Percentiles rank a stretch among this genome's conserved stretches.
Conservation (phyloP, 2,888 invertebrate species). For the Ypsolopha scabrella region DNA sequence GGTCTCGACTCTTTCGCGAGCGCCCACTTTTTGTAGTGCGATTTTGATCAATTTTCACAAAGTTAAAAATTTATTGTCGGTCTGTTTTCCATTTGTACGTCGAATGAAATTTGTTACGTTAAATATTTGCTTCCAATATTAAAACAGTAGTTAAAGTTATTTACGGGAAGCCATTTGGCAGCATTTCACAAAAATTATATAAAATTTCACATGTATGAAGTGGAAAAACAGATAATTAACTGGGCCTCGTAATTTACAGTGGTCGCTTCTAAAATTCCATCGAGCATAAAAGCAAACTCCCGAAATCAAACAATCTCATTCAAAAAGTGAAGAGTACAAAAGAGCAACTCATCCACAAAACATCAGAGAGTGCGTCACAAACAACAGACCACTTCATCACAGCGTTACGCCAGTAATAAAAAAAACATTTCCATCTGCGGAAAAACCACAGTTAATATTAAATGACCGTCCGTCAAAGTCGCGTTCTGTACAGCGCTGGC, state of each 20-base stretch:
- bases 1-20: conserved; percentile 45
- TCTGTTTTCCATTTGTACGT: conserved; percentile 48
- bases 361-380: conserved; percentile 57
- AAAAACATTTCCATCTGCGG: conserved; percentile 68
- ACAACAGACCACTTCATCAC: conserved; percentile 66
- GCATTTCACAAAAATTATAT: background rate
- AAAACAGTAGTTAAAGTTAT: background rate
- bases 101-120: conserved; percentile 26
- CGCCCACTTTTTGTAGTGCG: conserved; percentile 51
- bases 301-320: conserved; percentile 40
- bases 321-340: conserved; percentile 44
- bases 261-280: conserved; percentile 8
- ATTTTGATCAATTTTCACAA: conserved; percentile 60
- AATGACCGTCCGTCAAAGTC: conserved; percentile 69
- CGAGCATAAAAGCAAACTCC: conserved; percentile 30
- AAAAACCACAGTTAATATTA: conserved; percentile 70
- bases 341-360: conserved; percentile 53
- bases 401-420: conserved; percentile 55
- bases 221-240: background rate
- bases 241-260: background rate
- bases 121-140: too few species aligned
- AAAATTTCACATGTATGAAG: background rate
- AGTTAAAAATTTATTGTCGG: conserved; percentile 59
- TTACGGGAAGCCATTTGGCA: background rate
- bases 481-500: conserved; percentile 46